phyloP scores from a whole-genome alignment of 2,113 vertebrate genomes.

The Phoxinus phoxinus region DNA sequence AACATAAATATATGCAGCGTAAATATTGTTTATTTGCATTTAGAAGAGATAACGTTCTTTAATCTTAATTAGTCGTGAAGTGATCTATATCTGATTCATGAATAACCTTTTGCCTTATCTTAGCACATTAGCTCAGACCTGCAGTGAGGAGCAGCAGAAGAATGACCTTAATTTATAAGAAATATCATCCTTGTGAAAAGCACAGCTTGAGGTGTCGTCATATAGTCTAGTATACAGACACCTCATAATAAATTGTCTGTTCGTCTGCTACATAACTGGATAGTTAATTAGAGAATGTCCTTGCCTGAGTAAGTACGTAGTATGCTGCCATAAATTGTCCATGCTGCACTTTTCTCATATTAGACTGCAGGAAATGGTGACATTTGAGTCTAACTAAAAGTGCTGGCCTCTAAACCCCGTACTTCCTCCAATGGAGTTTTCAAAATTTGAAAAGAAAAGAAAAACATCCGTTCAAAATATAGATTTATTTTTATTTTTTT shows the following conservation, averaged over 20 bases:
- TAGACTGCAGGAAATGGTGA: constrained; percentile 16
- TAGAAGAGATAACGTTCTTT: background rate
- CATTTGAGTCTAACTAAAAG: constrained; percentile 12
- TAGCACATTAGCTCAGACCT: background rate
- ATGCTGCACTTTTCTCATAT: constrained; percentile 20
- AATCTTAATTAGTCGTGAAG: constrained; percentile 37
- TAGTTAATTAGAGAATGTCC: constrained; percentile 28
- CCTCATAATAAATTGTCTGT: constrained; percentile 33
- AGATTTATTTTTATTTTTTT: too few relatives aligned
- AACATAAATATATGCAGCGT: constrained; percentile 16
- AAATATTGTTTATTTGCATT: constrained; percentile 30
- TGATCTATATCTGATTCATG: constrained; percentile 42
- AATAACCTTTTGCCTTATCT: constrained; percentile 32
- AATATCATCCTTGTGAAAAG: constrained; percentile 30
- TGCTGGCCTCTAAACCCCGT: background rate
- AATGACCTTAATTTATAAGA: constrained; percentile 33
- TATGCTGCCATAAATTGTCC: background rate
- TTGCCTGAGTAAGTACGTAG: background rate
- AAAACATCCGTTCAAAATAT: too few relatives aligned
- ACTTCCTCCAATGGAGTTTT: background rate
- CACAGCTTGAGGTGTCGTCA: constrained; percentile 33
- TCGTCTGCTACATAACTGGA: background rate
- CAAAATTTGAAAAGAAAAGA: too few relatives aligned
- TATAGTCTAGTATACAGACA: constrained; percentile 5
- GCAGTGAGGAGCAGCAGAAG: background rate